Evolutionary conservation across 2,113 vertebrate species (phyloP), one percentile per base, ranked within the genome.

Genomic region (Brachionichthys hirsutus): DNA sequence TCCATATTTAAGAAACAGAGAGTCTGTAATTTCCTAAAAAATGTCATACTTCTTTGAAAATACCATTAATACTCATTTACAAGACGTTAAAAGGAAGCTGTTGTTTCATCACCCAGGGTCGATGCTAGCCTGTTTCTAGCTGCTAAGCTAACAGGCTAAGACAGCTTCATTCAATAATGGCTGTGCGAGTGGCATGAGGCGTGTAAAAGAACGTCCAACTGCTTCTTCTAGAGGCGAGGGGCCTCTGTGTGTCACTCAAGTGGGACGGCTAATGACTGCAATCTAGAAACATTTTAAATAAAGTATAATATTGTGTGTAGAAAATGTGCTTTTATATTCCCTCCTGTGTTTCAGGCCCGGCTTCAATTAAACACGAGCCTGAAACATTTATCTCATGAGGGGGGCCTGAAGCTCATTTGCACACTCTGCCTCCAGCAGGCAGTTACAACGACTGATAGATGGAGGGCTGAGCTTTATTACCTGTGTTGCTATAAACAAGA

Each of bases 401-500:
- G 60, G 51, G 57, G 34, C 54, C 18, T 45, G 55, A 72, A 43
- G 66, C 61, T 80, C 66, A 67, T 59, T 81, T 73, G 67, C 75
- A 71, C 78, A 50, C 65, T 53, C 50, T 62, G 54, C 51, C 54
- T 35, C 72, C 69, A 67, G 10, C 58, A 63, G 57, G 49, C 60
- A 81, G 75, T 77, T 73, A 77, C 57, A n/a, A n/a, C 57, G 8
- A n/a, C 12, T 30, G 24, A 30, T 30, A 30, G 24, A 30, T 30
- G 24, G 24, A 38, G 9, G 61, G 42, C 57, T 69, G 57, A 36
- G 74, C 57, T 84, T 85, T 79, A 82, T 77, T 82, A 77, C 74
- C 64, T 75, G 78, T 44, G 66, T 66, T 71, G 75, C 66, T 76
- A 76, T 72, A 81, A 82, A 84, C 77, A 82, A 60, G 54, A 63